These are phyloP conservation scores for Pangasius larnaudii DNA, from an alignment of 2,797 vertebrate species.

Conservation along the genomic window DNA sequence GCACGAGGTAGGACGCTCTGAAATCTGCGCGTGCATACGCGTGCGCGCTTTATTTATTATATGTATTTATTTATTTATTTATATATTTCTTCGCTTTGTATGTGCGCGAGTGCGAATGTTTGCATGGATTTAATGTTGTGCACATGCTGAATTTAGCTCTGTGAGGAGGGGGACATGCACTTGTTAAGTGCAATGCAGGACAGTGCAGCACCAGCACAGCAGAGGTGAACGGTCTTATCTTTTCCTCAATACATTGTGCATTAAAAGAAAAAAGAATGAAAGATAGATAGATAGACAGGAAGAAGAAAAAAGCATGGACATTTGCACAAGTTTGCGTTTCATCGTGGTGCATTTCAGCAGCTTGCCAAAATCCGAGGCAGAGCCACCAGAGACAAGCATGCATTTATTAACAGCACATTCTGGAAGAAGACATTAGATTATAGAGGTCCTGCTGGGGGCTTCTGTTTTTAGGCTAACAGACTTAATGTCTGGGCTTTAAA, in stretches of 20 bases:
- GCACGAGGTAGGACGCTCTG: constrained; percentile 8
- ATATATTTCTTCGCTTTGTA: not conserved
- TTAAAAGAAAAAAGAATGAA: not conserved
- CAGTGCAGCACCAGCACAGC: constrained; percentile 9
- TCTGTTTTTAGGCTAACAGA: not conserved
- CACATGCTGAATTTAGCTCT: not conserved
- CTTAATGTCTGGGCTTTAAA: not conserved
- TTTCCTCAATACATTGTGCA: not conserved
- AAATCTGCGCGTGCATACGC: not conserved
- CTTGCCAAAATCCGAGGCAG: not conserved
- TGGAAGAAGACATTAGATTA: not conserved
- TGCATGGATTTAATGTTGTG: not conserved
- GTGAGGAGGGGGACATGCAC: not conserved
- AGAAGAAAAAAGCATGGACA: not conserved
- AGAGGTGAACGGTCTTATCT: not conserved
- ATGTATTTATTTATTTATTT: too few species aligned
- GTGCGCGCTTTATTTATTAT: too few species aligned
- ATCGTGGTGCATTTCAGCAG: constrained; percentile 1
- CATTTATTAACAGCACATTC: not conserved
- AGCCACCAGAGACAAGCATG: not conserved
- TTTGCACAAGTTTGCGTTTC: not conserved
- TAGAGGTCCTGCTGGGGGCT: not conserved
- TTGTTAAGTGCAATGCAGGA: constrained; percentile 25
- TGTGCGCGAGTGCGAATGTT: too few species aligned
- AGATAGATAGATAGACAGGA: too few species aligned